A percentile compares a stretch with the other conserved stretches of the same genome.
phyloP scores from a whole-genome alignment of 2,113 vertebrate genomes.

The Nannospalax galili region DNA sequence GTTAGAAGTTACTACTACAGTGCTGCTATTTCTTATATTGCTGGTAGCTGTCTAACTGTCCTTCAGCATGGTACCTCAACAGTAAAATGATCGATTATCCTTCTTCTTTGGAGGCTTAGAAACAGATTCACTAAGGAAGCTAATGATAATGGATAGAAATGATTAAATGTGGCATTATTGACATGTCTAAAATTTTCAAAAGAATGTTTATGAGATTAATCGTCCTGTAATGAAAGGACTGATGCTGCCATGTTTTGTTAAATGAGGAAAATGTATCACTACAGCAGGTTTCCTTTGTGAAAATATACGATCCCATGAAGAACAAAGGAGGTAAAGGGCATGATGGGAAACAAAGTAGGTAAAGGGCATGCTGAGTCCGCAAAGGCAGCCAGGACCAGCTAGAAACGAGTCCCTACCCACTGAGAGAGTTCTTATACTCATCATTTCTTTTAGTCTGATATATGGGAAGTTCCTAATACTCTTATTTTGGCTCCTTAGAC shows the following conservation, averaged over 20 bases:
- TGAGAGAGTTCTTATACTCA: constrained; percentile 51
- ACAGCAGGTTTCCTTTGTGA: neutral
- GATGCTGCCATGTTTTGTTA: constrained; percentile 7
- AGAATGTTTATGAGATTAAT: constrained; percentile 18
- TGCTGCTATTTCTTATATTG: neutral
- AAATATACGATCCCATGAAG: neutral
- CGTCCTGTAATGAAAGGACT: neutral
- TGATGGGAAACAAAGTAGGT: neutral
- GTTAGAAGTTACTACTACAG: neutral
- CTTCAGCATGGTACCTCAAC: neutral
- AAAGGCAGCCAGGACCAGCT: constrained; percentile 24
- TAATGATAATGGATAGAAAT: neutral
- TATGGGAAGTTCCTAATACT: neutral
- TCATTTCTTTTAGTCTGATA: constrained; percentile 57
- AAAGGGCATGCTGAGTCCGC: neutral
- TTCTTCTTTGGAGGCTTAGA: neutral
- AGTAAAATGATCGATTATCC: neutral
- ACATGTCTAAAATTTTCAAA: neutral
- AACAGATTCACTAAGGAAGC: constrained; percentile 7
- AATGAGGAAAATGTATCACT: neutral
- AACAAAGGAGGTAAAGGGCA: neutral
- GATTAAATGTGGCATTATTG: neutral
- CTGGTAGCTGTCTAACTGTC: neutral
- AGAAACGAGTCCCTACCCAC: neutral
- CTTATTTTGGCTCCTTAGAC: constrained; percentile 49